Percentiles rank a stretch among this genome's conserved stretches.
phyloP scores from a whole-genome alignment of 2,797 vertebrate species.

The Chiloscyllium punctatum region DNA sequence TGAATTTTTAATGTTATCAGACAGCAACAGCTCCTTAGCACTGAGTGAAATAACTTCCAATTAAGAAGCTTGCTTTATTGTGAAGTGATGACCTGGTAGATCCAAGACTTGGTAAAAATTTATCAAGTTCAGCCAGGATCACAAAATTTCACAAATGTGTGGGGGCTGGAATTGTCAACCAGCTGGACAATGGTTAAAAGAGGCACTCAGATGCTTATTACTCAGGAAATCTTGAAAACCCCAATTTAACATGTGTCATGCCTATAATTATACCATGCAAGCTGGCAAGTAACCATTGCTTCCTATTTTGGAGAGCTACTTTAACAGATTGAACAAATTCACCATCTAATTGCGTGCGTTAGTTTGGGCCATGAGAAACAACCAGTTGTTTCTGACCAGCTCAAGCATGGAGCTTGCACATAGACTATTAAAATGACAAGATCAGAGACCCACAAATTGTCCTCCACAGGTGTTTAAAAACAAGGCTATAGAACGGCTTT shows the following conservation, averaged over 20 bases:
- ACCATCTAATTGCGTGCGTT: neutral
- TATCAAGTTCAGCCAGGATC: neutral
- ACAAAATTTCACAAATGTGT: neutral
- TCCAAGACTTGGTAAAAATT: neutral
- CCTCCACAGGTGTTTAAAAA: neutral
- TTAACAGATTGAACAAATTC: neutral
- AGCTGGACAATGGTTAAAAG: neutral
- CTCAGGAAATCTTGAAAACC: neutral
- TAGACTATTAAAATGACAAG: neutral
- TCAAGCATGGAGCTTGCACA: neutral
- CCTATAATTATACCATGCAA: neutral
- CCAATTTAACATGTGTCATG: neutral
- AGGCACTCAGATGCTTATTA: neutral
- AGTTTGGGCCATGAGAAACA: neutral
- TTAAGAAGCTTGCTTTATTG: neutral
- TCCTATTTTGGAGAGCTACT: neutral
- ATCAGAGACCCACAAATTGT: neutral
- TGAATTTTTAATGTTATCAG: neutral
- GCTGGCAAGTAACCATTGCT: neutral
- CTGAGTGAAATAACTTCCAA: neutral
- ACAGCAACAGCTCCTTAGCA: neutral
- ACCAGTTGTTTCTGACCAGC: neutral
- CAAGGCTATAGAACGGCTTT: neutral
- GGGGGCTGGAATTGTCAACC: neutral
- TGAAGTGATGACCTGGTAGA: neutral